Evolutionary conservation across 2,888 invertebrate genomes (phyloP).

Genomic region (Argyra leucocephala): DNA sequence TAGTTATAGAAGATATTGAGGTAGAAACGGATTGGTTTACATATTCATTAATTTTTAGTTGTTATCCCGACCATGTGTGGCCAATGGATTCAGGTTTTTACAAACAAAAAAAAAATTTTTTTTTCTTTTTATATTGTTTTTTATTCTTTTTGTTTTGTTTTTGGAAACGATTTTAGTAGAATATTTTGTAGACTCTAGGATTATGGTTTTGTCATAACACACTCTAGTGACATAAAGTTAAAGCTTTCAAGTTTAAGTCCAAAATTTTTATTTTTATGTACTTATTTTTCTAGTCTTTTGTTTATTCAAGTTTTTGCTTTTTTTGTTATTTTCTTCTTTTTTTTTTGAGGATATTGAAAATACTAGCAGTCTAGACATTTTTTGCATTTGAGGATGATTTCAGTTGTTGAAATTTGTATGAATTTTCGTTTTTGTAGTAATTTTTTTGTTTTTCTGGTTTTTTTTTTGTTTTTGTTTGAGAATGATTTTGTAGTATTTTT

Average conservation of each 20-base stretch:
- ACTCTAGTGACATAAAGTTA: not conserved
- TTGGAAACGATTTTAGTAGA: not conserved
- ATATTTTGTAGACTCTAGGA: not conserved
- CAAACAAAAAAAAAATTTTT: no score
- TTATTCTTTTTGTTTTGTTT: not conserved
- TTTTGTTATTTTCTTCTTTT: not conserved
- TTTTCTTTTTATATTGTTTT: no score
- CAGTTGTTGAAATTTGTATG: no score
- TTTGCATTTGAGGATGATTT: not conserved
- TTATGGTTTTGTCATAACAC: not conserved
- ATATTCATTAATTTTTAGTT: not conserved
- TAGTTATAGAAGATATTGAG: no score
- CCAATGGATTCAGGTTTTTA: not conserved
- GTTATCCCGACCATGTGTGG: not conserved
- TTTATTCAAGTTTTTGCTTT: not conserved
- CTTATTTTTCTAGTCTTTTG: not conserved
- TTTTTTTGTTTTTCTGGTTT: no score
- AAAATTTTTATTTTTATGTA: not conserved
- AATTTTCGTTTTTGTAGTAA: no score
- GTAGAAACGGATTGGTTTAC: not conserved
- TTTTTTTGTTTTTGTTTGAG: no score
- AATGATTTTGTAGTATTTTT: no score
- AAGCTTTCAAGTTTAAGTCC: not conserved
- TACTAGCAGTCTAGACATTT: not conserved
- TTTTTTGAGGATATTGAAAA: not conserved